A percentile compares a stretch with the other conserved stretches of the same genome.
Evolutionary conservation across 2,113 vertebrate genomes (phyloP).

Genomic region (Sinocyclocheilus anshuiensis): DNA sequence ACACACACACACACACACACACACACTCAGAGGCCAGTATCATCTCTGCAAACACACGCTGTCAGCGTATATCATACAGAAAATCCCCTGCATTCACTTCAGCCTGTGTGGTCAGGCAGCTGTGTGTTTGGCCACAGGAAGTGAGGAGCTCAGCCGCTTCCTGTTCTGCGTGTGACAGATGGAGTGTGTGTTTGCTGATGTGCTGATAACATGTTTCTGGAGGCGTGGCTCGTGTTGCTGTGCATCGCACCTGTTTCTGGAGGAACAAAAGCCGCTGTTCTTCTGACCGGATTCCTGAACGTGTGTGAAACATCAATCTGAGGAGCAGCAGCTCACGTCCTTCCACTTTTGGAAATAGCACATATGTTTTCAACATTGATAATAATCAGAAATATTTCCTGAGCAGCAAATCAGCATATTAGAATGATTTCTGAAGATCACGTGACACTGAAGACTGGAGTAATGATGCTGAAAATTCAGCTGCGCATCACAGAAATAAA

Average conservation of each 20-base stretch:
- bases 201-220: slow-evolving; percentile 33
- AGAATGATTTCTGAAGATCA: not conserved
- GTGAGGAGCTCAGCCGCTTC: slow-evolving; percentile 5
- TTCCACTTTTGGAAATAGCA: not conserved
- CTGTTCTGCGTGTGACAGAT: not conserved
- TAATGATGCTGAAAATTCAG: not conserved
- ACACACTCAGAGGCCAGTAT: not conserved
- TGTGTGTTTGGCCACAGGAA: slow-evolving; percentile 5
- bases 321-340: too few species aligned
- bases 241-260: slow-evolving; percentile 33
- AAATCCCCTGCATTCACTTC: not conserved
- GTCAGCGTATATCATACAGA: not conserved
- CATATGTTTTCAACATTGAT: not conserved
- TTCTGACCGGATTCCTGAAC: not conserved
- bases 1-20: too few species aligned
- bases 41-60: not conserved
- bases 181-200: not conserved
- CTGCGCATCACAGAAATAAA: not conserved
- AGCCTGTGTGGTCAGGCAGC: slow-evolving; percentile 23
- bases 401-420: not conserved
- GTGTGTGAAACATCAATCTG: not conserved
- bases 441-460: not conserved
- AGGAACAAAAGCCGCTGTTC: not conserved
- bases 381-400: not conserved
- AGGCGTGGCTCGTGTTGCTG: not conserved